phyloP scores from a whole-genome alignment of 53 echinoderm and acorn worm species.

The Apostichopus leukothele region DNA sequence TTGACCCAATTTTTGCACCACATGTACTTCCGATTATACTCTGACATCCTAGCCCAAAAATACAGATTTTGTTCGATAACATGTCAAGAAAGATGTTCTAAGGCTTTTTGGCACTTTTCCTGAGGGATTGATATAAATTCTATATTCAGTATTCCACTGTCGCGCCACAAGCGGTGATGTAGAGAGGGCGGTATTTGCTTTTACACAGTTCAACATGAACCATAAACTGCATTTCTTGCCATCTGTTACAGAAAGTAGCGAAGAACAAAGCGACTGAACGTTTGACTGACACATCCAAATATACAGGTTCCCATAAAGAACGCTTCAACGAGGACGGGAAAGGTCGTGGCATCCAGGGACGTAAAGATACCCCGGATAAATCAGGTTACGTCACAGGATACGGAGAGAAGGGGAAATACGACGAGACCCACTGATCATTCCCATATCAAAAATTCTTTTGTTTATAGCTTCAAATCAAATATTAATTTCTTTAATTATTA shows the following conservation, averaged over 20 bases:
- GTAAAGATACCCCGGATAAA: conserved; percentile 55
- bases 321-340: conserved; percentile 73
- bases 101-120: too few species aligned
- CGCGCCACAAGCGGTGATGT: too few species aligned
- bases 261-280: conserved; percentile 60
- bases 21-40: too few species aligned
- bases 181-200: too few species aligned
- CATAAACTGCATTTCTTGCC: too few species aligned
- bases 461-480: background rate
- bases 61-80: too few species aligned
- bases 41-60: too few species aligned
- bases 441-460: background rate
- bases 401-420: conserved; percentile 64
- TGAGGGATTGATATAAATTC: too few species aligned
- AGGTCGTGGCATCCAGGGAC: conserved; percentile 77
- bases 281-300: conserved; percentile 77
- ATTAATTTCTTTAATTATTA: background rate
- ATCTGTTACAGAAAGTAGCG: conserved; percentile 44
- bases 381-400: conserved; percentile 76
- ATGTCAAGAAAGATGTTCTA: too few species aligned
- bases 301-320: conserved; percentile 87
- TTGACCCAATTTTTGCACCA: too few species aligned
- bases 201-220: too few species aligned
- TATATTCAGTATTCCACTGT: too few species aligned
- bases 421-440: conserved; percentile 54